phyloP scores from a whole-genome alignment of 2,888 invertebrate species.

The Drosophila koepferae region DNA sequence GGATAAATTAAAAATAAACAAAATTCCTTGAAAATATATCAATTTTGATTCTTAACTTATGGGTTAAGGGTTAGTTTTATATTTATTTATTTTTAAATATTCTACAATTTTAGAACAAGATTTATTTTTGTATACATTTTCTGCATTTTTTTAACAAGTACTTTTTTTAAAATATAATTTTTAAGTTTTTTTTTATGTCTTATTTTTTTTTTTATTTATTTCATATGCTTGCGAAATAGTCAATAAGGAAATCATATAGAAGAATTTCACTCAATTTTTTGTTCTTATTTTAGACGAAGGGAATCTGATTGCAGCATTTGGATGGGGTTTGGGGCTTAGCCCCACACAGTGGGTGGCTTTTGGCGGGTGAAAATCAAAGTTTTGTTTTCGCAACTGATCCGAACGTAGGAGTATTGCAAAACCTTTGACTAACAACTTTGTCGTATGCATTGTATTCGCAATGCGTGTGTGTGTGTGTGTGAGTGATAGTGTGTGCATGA shows the following conservation, averaged over 20 bases:
- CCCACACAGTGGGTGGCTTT: conserved; percentile 4
- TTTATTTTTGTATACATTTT: too few species aligned
- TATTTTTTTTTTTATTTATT: conserved; percentile 1
- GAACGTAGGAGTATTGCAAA: conserved; percentile 20
- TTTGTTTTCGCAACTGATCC: conserved; percentile 56
- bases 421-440: conserved; percentile 24
- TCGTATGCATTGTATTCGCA: conserved; percentile 19
- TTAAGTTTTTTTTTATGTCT: conserved; percentile 6
- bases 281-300: not conserved
- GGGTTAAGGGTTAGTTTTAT: too few species aligned
- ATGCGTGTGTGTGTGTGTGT: conserved; percentile 1
- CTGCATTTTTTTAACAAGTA: too few species aligned
- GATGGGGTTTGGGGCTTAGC: too few species aligned
- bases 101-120: too few species aligned
- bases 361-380: conserved; percentile 60
- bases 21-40: too few species aligned
- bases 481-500: not conserved
- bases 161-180: not conserved
- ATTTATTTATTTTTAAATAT: too few species aligned
- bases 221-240: conserved; percentile 30
- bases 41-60: too few species aligned
- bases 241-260: conserved; percentile 38
- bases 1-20: too few species aligned
- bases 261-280: conserved; percentile 3
- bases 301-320: not conserved